Percentiles rank a stretch among this genome's conserved stretches.
Evolutionary conservation across 1,140 invertebrate genomes (phyloP).

Genomic region (Andrena cerasifolii): DNA sequence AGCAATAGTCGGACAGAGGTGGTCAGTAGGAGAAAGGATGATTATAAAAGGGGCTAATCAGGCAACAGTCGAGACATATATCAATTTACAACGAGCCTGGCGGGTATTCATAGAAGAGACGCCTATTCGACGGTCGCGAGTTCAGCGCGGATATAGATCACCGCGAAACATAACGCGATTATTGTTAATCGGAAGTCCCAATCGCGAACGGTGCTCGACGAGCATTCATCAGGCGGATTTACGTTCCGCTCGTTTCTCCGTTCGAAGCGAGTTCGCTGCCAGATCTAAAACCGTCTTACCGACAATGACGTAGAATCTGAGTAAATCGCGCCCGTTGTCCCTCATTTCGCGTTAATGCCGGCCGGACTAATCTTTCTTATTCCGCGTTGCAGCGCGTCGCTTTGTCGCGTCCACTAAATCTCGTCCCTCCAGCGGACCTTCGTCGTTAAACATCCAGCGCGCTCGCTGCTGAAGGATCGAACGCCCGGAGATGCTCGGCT

Average conservation of each 20-base stretch:
- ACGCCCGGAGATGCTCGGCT: background rate
- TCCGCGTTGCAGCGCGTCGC: constrained; percentile 20
- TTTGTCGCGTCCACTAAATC: constrained; percentile 31
- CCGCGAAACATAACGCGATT: constrained; percentile 7
- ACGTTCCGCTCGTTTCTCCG: constrained; percentile 44
- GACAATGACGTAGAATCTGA: constrained; percentile 77
- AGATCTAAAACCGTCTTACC: constrained; percentile 77
- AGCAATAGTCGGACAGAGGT: no score
- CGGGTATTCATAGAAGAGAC: no score
- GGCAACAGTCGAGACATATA: no score
- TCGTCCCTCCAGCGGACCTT: constrained; percentile 13
- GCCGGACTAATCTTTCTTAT: constrained; percentile 46
- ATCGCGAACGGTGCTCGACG: constrained; percentile 25
- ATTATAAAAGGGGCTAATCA: no score
- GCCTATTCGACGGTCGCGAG: background rate
- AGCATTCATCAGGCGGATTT: constrained; percentile 49
- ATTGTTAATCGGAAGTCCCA: constrained; percentile 55
- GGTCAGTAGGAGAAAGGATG: no score
- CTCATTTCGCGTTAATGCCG: constrained; percentile 44
- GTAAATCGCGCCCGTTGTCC: constrained; percentile 62
- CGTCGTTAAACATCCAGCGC: background rate
- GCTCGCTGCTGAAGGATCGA: background rate
- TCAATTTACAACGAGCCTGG: no score
- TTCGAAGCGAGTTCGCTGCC: constrained; percentile 61
- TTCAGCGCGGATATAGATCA: background rate